Conservation (phyloP, 2,797 vertebrate species). For the Florisuga fusca region DNA sequence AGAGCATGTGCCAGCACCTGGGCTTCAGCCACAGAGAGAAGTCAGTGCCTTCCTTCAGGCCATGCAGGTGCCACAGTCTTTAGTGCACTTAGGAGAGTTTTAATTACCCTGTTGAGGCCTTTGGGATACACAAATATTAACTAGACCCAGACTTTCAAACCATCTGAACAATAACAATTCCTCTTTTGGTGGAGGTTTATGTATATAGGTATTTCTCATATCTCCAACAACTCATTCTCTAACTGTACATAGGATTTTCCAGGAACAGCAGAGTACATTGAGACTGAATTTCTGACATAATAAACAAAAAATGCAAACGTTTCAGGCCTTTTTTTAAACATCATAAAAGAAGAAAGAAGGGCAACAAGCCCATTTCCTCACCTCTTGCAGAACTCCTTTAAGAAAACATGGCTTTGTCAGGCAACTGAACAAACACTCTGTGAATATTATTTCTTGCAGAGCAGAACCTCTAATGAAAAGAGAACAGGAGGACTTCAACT, state of each 20-base stretch:
- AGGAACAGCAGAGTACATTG: not conserved
- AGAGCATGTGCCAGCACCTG: not conserved
- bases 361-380: constrained; percentile 19
- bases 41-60: not conserved
- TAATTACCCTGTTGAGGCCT: not conserved
- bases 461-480: not conserved
- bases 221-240: not conserved
- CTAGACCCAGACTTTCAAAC: not conserved
- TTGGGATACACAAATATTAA: not conserved
- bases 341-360: not conserved
- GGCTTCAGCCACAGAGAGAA: not conserved
- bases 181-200: not conserved
- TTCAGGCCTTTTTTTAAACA: not conserved
- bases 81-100: not conserved
- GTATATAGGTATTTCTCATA: not conserved
- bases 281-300: not conserved
- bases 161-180: not conserved
- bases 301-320: not conserved
- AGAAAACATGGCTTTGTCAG: not conserved
- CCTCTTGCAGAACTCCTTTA: not conserved
- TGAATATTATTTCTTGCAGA: constrained; percentile 1
- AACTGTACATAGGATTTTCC: not conserved
- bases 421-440: not conserved
- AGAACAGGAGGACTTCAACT: not conserved
- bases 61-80: not conserved